Percentiles rank a stretch among this genome's conserved stretches.
phyloP scores from a whole-genome alignment of 2,888 invertebrate genomes.

The Cantharis nigra region DNA sequence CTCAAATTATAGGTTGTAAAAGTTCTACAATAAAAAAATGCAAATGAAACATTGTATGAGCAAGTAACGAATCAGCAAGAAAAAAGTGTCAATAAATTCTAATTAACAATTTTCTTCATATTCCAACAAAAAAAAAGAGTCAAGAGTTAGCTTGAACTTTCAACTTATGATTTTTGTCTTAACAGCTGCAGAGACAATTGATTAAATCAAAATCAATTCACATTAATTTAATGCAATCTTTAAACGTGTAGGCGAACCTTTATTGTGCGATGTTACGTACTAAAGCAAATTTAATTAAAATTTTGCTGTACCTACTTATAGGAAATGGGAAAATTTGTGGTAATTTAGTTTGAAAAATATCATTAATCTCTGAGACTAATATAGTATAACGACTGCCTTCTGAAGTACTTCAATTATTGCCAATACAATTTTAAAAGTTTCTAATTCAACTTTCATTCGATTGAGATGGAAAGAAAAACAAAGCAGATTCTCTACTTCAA shows the following conservation, averaged over 20 bases:
- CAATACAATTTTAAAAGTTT: neutral
- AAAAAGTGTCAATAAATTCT: neutral
- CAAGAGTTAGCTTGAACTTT: neutral
- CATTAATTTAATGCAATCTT: constrained; percentile 8
- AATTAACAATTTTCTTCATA: neutral
- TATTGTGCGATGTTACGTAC: neutral
- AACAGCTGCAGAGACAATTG: constrained; percentile 5
- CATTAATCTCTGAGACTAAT: neutral
- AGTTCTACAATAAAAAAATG: neutral
- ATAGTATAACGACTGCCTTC: neutral
- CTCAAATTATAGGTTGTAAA: neutral
- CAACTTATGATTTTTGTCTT: neutral
- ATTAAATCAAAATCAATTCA: constrained; percentile 18
- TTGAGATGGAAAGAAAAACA: no score
- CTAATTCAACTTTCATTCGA: no score
- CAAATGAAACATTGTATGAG: neutral
- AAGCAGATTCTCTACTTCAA: no score
- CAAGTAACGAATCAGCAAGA: neutral
- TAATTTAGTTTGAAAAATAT: neutral
- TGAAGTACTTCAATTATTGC: neutral
- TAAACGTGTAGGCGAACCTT: constrained; percentile 4
- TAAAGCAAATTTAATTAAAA: neutral
- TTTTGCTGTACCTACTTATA: neutral
- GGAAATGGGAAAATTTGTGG: neutral
- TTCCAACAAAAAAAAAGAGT: neutral